A percentile compares a stretch with the other conserved stretches of the same genome.
Conservation (phyloP, 2,797 vertebrate genomes). For the Gymnoscopelus braueri region DNA sequence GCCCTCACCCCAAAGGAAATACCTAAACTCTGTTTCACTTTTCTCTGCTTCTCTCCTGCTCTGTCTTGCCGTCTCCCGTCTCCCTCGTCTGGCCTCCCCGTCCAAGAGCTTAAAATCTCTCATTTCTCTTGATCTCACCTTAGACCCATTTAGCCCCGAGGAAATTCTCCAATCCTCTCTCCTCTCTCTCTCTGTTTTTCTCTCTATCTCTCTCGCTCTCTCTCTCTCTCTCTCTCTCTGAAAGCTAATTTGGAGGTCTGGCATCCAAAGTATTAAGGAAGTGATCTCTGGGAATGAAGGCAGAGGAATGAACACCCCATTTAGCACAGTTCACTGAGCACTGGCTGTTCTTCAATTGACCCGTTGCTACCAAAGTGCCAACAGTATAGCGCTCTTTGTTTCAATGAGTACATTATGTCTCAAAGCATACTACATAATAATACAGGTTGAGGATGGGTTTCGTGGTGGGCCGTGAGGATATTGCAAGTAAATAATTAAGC, state of each 20-base stretch:
- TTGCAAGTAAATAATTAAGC: too few species aligned
- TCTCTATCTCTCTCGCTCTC: constrained; percentile 39
- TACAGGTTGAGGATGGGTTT: too few species aligned
- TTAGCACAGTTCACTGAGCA: neutral
- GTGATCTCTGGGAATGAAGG: constrained; percentile 42
- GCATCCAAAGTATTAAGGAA: constrained; percentile 43
- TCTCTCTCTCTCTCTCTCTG: constrained; percentile 39
- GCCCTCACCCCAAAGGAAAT: constrained; percentile 56
- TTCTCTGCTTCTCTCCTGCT: constrained; percentile 37
- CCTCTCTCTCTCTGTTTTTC: constrained; percentile 27
- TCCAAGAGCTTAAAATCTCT: too few species aligned
- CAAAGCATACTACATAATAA: too few species aligned
- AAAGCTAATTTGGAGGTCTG: constrained; percentile 69
- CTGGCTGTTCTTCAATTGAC: neutral
- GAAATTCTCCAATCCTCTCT: constrained; percentile 1
- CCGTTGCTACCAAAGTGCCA: neutral
- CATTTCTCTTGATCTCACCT: too few species aligned
- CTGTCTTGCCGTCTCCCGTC: constrained; percentile 33
- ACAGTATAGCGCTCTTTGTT: too few species aligned
- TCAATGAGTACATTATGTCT: too few species aligned
- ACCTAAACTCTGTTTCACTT: constrained; percentile 48
- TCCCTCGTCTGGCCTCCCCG: constrained; percentile 4
- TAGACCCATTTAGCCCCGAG: too few species aligned
- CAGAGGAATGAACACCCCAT: constrained; percentile 41
- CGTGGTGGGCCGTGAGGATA: too few species aligned